Conservation (phyloP, 2,797 vertebrate genomes). For the Alosa sapidissima region DNA sequence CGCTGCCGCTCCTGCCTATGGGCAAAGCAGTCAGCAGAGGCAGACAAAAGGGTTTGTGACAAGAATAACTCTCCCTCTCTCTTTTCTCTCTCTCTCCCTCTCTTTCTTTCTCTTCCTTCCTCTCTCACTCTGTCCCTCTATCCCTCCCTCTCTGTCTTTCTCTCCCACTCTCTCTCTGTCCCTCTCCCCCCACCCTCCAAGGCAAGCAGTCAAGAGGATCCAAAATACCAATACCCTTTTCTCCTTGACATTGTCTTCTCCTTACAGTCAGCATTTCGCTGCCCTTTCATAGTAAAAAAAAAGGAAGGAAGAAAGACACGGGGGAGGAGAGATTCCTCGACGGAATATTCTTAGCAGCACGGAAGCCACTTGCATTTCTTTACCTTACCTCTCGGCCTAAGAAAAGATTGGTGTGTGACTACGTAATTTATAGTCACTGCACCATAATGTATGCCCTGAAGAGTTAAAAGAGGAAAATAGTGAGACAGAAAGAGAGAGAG, state of each 20-base stretch:
- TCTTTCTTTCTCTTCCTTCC: constrained; percentile 60
- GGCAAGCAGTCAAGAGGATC: constrained; percentile 91
- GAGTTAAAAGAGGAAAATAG: neutral
- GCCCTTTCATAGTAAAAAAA: constrained; percentile 94
- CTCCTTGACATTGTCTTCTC: constrained; percentile 99
- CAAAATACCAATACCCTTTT: constrained; percentile 99
- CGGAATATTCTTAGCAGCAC: constrained; percentile 80
- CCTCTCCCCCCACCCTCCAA: constrained; percentile 68
- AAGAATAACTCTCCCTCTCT: constrained; percentile 83
- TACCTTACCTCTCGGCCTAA: constrained; percentile 12
- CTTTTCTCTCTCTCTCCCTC: constrained; percentile 19
- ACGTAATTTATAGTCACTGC: constrained; percentile 13
- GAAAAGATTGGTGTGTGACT: neutral
- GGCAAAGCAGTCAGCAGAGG: constrained; percentile 89
- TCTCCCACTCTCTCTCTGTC: constrained; percentile 43
- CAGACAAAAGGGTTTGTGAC: constrained; percentile 93
- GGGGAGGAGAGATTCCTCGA: constrained; percentile 74
- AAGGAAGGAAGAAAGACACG: constrained; percentile 28
- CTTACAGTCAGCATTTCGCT: constrained; percentile 97
- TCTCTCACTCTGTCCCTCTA: constrained; percentile 43
- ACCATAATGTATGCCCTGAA: neutral
- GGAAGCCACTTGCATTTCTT: constrained; percentile 63
- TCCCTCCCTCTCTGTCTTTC: constrained; percentile 42
- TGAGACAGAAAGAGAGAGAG: neutral
- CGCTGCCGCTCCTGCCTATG: constrained; percentile 83